Base-by-base conservation (phyloP, 2,113 vertebrate species). In the Macroglossus sobrinus region DNA sequence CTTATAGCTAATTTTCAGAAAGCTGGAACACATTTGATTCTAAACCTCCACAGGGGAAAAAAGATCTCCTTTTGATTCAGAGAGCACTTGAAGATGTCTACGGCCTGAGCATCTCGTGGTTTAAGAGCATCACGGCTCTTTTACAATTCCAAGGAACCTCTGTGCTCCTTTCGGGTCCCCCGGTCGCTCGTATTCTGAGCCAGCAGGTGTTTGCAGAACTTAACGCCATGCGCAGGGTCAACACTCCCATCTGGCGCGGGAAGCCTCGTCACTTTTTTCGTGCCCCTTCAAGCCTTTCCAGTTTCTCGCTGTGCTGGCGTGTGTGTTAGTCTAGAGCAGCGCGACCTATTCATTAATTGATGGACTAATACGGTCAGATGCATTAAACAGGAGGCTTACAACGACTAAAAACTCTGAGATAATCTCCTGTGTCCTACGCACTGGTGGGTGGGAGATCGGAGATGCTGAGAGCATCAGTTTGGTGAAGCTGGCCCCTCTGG, bases 261-360 rank as follows among this genome's bases (percentile, higher is more conserved):
- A 66, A 30, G 64, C 64, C 93, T 78, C 33, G 91, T 38, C 0
- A 0, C 53, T 79, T 38, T 50, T 57, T 66, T 40, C 11, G 0
- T 84, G 76, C 68, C 68, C 80, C 92, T 76, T 12, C 8, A 47
- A 40, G 82, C 53, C 38, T 93, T 92, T 35, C 40, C 45, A 35
- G 64, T 61, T 75, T 91, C 90, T 68, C 55, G 63, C 87, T 78
- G 75, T 19, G 76, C 57, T n/a, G 86, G 79, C 75, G 61, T 80
- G 55, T 40, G 94, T 45, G 55, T 97, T 53, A 64, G 84, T 92
- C 45, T 28, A 40, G 57, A 76, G 59, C 47, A 59, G 55, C 3
- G 0, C 0, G 71, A 40, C 43, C 95, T 96, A 72, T 50, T 96
- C 71, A 94, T 96, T 96, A 94, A 92, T 75, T 72, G 87, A 84